Evolutionary conservation across 2,113 vertebrate species (phyloP).

Genomic region (Hippolais icterina): DNA sequence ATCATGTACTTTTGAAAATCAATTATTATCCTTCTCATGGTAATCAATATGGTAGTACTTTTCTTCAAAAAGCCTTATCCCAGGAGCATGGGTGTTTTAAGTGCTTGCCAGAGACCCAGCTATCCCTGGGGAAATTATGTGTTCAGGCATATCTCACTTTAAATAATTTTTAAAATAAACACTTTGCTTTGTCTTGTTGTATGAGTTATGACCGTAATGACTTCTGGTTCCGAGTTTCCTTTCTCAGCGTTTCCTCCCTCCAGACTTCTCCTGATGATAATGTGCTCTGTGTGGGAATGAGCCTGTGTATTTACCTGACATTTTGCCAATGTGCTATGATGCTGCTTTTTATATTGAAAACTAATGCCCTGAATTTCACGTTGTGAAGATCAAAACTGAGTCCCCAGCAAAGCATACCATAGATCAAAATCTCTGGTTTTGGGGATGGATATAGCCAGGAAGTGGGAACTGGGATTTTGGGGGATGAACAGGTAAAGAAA

Average conservation of each 20-base stretch:
- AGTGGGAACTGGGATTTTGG: not conserved
- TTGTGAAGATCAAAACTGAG: not conserved
- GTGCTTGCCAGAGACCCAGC: not conserved
- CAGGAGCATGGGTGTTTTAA: not conserved
- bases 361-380: not conserved
- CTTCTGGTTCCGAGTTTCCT: slow-evolving; percentile 21
- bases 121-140: not conserved
- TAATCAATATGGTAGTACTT: not conserved
- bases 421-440: not conserved
- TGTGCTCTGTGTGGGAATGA: not conserved
- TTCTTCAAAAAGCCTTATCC: not conserved
- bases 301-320: not conserved
- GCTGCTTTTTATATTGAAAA: not conserved
- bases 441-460: not conserved
- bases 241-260: not conserved
- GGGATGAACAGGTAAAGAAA: not conserved
- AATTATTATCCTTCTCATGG: not conserved
- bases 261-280: not conserved
- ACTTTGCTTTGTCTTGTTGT: slow-evolving; percentile 2
- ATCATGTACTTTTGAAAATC: not conserved
- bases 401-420: not conserved
- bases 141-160: not conserved
- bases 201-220: slow-evolving; percentile 22
- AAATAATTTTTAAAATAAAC: slow-evolving; percentile 36
- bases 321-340: not conserved